Evolutionary conservation across 2,888 invertebrate species (phyloP), one percentile per base, ranked within the genome.

Genomic region (Metallyticus violacea): DNA sequence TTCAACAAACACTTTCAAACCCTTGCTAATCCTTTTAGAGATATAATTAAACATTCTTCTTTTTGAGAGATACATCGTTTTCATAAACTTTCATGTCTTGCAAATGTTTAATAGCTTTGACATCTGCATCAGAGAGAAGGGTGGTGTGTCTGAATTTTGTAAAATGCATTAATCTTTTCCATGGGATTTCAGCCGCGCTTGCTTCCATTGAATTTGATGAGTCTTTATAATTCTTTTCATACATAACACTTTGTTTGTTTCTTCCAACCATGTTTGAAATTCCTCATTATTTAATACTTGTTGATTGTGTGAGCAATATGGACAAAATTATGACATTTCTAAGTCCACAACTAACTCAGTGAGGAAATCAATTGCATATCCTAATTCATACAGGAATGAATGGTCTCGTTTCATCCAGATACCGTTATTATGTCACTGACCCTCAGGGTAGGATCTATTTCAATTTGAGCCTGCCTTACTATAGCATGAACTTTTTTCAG

Each of bases 41-140:
- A 77, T 85, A 28, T 88, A 87, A 85, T 88, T 9, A 88, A 28
- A 84, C 88, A 88, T 40, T 88, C 87, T 62, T 87, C 86, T 81
- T 88, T 87, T 4, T 40, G 22, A 85, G 86, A 30, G 7, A 62
- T 9, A 62, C 26, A 25, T 81, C 78, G 28, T 81, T 62, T 1
- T 85, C 87, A 85, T 85, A 87, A n/a, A 79, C 30, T 26, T 81
- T 27, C 30, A 81, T 25, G 9, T 81, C 26, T 26, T 87, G 25
- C n/a, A 87, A 79, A 26, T 81, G 40, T 15, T 80, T 28, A n/a
- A 77, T 77, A 1, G 79, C 83, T 76, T 87, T 82, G n/a, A 85
- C 87, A 78, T 87, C 87, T 76, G 85, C 86, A 82, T 86, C 86
- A 5, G 79, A 81, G 1, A 86, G 77, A 26, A 87, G 30, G 25